Evolutionary conservation across 1,140 invertebrate genomes (phyloP).

Genomic region (Pseudomyrmex concolor): DNA sequence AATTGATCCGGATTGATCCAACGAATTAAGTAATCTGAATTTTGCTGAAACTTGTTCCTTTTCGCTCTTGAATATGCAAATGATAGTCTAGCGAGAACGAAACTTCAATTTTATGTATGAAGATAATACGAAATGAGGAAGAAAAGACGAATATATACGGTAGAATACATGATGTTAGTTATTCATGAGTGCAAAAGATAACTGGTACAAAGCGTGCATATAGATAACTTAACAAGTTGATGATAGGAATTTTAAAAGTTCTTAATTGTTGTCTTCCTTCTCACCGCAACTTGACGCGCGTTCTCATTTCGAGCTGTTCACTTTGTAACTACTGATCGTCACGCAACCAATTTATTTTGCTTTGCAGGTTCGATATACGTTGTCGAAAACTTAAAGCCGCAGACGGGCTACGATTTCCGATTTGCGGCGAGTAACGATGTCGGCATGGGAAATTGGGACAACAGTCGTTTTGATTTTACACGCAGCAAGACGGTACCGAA

Average conservation of each 20-base stretch:
- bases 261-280: background rate
- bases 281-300: background rate
- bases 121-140: background rate
- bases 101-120: conserved; percentile 19
- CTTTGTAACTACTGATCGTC: background rate
- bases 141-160: background rate
- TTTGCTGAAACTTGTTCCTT: background rate
- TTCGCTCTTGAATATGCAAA: conserved; percentile 4
- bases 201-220: background rate
- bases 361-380: conserved; percentile 89
- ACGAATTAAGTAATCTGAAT: background rate
- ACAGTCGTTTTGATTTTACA: conserved; percentile 86
- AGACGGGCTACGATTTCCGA: conserved; percentile 92
- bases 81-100: background rate
- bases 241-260: background rate
- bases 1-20: background rate
- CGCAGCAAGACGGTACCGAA: conserved; percentile 86
- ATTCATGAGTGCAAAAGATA: background rate
- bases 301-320: too few relatives aligned
- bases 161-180: background rate
- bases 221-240: background rate
- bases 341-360: background rate
- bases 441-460: conserved; percentile 90
- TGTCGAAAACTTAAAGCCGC: conserved; percentile 91
- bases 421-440: conserved; percentile 94